Evolutionary conservation across 2,797 vertebrate genomes (phyloP).

Genomic region (Smutsia temminckii): DNA sequence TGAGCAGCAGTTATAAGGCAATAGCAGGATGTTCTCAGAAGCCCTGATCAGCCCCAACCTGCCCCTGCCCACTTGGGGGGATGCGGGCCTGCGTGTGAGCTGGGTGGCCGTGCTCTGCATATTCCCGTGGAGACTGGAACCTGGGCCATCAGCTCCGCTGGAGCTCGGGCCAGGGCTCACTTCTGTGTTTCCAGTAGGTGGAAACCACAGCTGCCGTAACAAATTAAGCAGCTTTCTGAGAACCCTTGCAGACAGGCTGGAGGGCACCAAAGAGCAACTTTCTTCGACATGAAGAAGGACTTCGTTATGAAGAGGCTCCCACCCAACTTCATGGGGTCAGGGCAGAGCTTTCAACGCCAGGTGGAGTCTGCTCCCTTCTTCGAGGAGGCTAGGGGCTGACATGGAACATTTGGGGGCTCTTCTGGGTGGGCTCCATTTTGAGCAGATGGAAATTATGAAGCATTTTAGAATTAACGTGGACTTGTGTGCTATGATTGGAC

Average conservation of each 20-base stretch:
- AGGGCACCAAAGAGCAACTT: constrained; percentile 82
- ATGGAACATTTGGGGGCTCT: neutral
- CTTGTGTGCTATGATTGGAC: neutral
- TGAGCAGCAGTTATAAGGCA: neutral
- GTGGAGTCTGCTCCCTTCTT: constrained; percentile 73
- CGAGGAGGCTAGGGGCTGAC: neutral
- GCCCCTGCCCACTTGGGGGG: neutral
- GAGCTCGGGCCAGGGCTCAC: neutral
- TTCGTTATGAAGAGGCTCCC: constrained; percentile 91
- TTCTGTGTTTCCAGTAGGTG: constrained; percentile 83
- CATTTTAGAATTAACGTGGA: neutral
- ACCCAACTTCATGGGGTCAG: constrained; percentile 81
- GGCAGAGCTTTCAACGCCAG: constrained; percentile 81
- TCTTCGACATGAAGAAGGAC: constrained; percentile 93
- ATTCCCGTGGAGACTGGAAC: neutral
- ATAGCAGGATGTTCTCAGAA: neutral
- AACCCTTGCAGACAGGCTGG: constrained; percentile 87
- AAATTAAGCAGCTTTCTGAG: constrained; percentile 86
- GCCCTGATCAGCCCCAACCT: no score
- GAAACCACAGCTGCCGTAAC: constrained; percentile 58
- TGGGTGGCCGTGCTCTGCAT: neutral
- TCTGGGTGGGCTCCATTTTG: neutral
- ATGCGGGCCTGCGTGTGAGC: neutral
- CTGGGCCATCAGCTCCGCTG: neutral
- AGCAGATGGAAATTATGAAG: neutral